Conservation (phyloP, 1,140 invertebrate genomes). For the Drosophila fuyamai region DNA sequence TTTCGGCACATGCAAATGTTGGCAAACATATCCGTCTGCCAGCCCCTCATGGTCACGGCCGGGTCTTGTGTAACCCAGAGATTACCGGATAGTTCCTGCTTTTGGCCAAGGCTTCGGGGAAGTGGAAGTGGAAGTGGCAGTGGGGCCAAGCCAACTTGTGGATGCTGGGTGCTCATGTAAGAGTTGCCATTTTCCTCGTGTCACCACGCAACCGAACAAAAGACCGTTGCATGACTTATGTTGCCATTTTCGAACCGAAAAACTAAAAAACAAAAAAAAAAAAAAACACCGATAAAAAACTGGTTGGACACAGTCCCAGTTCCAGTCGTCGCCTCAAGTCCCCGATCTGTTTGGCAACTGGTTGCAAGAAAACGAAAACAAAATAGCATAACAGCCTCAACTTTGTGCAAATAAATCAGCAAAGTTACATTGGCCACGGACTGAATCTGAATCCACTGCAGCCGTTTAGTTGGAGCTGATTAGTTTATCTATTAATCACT, state of each 20-base stretch:
- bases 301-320: constrained; percentile 34
- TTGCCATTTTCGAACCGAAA: constrained; percentile 19
- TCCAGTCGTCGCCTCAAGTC: constrained; percentile 14
- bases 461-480: neutral
- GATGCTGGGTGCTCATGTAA: constrained; percentile 24
- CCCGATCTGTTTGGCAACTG: constrained; percentile 43
- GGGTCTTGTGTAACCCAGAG: constrained; percentile 30
- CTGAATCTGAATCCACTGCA: neutral
- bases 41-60: constrained; percentile 47
- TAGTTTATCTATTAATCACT: neutral
- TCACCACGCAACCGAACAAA: constrained; percentile 27
- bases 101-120: constrained; percentile 36
- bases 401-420: constrained; percentile 50
- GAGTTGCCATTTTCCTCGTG: constrained; percentile 29
- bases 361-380: constrained; percentile 39
- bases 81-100: constrained; percentile 21
- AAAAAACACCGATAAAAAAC: constrained; percentile 19
- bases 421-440: neutral
- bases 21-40: constrained; percentile 11
- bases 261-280: neutral
- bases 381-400: constrained; percentile 34
- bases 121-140: constrained; percentile 7
- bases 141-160: neutral
- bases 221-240: constrained; percentile 33
- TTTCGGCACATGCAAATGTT: constrained; percentile 19